These are phyloP conservation scores for Tetrapedia diversipes DNA, from an alignment of 2,888 invertebrate genomes.

Conservation along the genomic window DNA sequence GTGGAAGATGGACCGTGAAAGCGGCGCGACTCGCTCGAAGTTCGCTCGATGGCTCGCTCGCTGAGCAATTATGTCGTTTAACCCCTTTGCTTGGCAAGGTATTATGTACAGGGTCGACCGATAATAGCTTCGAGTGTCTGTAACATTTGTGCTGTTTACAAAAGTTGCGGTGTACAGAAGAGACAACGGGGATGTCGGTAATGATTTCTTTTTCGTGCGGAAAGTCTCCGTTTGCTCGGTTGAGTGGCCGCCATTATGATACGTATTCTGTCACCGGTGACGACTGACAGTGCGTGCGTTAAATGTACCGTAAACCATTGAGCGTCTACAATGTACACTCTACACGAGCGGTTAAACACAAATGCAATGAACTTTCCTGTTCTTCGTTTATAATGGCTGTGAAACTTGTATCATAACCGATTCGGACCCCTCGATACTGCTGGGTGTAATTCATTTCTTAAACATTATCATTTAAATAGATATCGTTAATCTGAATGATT, in stretches of 20 bases:
- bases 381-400: not conserved
- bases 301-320: slow-evolving; percentile 5
- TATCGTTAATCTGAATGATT: no score
- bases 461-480: no score
- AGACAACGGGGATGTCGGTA: no score
- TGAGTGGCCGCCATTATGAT: not conserved
- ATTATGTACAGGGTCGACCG: no score
- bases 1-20: slow-evolving; percentile 69
- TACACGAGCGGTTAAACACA: not conserved
- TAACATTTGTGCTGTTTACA: no score
- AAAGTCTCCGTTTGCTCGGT: no score
- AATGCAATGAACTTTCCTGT: not conserved
- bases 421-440: no score
- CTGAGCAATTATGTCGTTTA: slow-evolving; percentile 65
- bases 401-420: not conserved
- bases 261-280: not conserved
- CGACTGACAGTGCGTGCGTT: not conserved
- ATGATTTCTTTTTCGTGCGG: no score
- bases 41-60: not conserved
- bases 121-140: no score
- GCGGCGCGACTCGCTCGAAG: slow-evolving; percentile 59
- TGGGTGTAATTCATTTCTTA: no score
- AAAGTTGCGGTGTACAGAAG: no score
- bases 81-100: no score
- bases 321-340: not conserved